Evolutionary conservation across 2,797 vertebrate genomes (phyloP).

Genomic region (Oophaga sylvatica): DNA sequence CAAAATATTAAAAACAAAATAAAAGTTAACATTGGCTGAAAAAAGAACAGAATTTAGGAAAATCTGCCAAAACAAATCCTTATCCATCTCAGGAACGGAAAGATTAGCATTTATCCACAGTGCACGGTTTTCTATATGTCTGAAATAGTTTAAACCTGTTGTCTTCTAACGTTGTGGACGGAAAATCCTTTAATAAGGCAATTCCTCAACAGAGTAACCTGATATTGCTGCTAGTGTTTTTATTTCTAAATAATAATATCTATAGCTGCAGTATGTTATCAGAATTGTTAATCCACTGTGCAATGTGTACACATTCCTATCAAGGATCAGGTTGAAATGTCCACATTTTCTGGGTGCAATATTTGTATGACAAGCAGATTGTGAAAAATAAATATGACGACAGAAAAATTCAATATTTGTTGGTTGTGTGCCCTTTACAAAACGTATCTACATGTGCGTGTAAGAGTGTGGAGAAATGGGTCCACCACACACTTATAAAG

Average conservation of each 20-base stretch:
- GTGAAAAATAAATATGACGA: constrained; percentile 31
- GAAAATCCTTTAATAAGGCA: constrained; percentile 31
- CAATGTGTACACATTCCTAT: constrained; percentile 38
- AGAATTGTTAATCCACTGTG: constrained; percentile 37
- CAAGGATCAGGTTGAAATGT: constrained; percentile 28
- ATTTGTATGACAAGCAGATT: constrained; percentile 9
- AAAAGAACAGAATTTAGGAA: constrained; percentile 14
- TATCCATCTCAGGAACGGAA: constrained; percentile 44
- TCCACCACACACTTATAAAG: no score
- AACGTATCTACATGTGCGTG: no score
- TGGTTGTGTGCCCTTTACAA: not conserved
- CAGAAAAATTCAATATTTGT: constrained; percentile 10
- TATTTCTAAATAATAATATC: constrained; percentile 43
- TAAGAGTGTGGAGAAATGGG: no score
- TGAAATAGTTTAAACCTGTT: constrained; percentile 49
- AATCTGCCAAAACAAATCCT: constrained; percentile 49
- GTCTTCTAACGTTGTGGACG: constrained; percentile 36
- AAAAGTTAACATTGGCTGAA: constrained; percentile 34
- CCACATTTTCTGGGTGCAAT: constrained; percentile 27
- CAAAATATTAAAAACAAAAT: constrained; percentile 27
- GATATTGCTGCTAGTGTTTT: constrained; percentile 43
- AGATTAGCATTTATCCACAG: constrained; percentile 50
- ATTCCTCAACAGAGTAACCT: constrained; percentile 30
- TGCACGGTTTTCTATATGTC: constrained; percentile 40
- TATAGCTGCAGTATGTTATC: constrained; percentile 25